Evolutionary conservation across 2,113 vertebrate species (phyloP).

Genomic region (Syngnathus scovelli): DNA sequence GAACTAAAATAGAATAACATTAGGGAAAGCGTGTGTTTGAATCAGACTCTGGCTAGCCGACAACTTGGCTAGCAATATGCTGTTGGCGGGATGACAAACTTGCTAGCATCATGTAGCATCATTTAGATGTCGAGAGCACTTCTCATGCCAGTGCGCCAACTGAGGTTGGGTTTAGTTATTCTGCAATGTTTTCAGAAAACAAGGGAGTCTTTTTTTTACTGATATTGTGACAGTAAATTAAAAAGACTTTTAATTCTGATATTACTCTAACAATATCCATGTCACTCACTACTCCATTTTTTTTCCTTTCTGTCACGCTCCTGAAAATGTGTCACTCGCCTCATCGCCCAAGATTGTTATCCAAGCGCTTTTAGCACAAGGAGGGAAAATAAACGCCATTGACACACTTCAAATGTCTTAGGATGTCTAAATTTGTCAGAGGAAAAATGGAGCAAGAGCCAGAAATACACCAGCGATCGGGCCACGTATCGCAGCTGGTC

Average conservation of each 20-base stretch:
- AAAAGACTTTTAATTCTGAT: no score
- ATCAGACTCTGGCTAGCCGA: neutral
- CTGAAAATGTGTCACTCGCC: neutral
- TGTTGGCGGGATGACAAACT: neutral
- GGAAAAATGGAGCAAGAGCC: constrained; percentile 42
- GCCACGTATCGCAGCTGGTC: constrained; percentile 14
- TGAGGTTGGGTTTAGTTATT: no score
- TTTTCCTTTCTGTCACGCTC: neutral
- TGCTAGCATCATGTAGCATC: neutral
- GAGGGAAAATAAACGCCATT: constrained; percentile 26
- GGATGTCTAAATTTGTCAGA: constrained; percentile 29
- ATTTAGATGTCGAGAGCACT: neutral
- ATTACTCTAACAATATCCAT: no score
- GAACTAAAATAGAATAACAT: no score
- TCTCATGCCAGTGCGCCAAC: neutral
- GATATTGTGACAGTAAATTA: no score
- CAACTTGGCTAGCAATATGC: neutral
- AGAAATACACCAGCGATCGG: constrained; percentile 46
- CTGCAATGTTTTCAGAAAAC: no score
- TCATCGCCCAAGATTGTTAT: neutral
- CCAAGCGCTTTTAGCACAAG: constrained; percentile 1
- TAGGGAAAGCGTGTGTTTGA: no score
- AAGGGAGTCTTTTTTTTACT: no score
- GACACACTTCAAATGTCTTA: constrained; percentile 41
- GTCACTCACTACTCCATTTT: neutral